phyloP scores from a whole-genome alignment of 2,888 invertebrate genomes.

The Parapristionchus giblindavisi region DNA sequence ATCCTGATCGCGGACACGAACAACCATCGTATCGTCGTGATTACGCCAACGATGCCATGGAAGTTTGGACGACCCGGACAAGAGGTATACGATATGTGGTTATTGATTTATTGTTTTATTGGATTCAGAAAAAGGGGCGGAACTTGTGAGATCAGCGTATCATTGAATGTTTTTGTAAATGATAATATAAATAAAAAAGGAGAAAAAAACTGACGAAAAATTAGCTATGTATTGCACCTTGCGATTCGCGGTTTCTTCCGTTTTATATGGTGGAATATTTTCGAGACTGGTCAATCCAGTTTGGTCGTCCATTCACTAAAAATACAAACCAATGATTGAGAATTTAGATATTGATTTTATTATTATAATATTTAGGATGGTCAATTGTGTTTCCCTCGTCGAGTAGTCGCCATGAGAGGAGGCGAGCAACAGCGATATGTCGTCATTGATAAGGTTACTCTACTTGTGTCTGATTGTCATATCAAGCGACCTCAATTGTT shows the following conservation, averaged over 20 bases:
- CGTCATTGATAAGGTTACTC: conserved; percentile 57
- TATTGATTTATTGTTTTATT: neutral
- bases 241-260: neutral
- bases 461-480: conserved; percentile 45
- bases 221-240: neutral
- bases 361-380: conserved; percentile 53
- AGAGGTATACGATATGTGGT: conserved; percentile 13
- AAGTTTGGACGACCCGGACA: conserved; percentile 56
- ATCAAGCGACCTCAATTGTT: conserved; percentile 10
- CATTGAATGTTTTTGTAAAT: neutral
- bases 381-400: conserved; percentile 61
- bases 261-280: no score
- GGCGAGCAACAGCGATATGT: conserved; percentile 50
- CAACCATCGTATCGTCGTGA: conserved; percentile 64
- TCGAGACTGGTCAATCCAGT: neutral
- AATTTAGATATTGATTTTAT: neutral
- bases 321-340: neutral
- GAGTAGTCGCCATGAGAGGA: conserved; percentile 54
- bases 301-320: neutral
- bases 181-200: neutral
- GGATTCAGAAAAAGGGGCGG: no score
- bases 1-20: conserved; percentile 65
- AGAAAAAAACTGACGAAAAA: neutral
- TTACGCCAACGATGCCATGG: conserved; percentile 57
- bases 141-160: no score